Evolutionary conservation across 2,113 vertebrate species (phyloP).

Genomic region (Narcine bancroftii): DNA sequence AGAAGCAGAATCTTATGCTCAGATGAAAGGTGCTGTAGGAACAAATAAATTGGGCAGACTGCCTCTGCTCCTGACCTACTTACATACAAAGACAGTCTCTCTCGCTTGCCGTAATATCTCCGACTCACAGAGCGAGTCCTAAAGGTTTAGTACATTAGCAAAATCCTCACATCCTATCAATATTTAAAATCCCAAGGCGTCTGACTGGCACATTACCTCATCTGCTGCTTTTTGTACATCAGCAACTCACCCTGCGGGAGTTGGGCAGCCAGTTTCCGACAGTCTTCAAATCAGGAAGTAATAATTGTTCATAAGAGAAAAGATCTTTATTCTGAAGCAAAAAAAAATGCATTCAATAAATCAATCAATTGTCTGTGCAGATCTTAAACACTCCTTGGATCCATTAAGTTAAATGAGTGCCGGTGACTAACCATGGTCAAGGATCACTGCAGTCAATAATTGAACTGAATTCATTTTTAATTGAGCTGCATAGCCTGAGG

Average conservation of each 20-base stretch:
- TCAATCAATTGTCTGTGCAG: neutral
- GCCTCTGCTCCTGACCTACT: slow-evolving; percentile 22
- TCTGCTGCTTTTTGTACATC: slow-evolving; percentile 28
- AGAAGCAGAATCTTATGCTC: neutral
- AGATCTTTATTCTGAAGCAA: neutral
- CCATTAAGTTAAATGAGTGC: neutral
- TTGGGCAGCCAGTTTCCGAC: neutral
- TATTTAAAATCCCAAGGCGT: slow-evolving; percentile 28
- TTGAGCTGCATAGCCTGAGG: neutral
- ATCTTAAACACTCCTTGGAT: neutral
- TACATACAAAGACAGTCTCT: neutral
- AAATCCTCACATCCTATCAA: slow-evolving; percentile 29
- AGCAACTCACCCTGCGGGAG: neutral
- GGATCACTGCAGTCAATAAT: neutral
- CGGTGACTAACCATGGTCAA: neutral
- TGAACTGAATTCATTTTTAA: neutral
- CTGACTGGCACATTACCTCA: slow-evolving; percentile 29
- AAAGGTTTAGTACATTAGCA: slow-evolving; percentile 30
- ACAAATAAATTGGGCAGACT: neutral
- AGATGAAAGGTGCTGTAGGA: no score
- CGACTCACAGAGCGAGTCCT: neutral
- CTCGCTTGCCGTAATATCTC: neutral
- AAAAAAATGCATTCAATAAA: neutral
- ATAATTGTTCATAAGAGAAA: neutral
- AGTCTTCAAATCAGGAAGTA: neutral